Evolutionary conservation across 2,888 invertebrate species (phyloP), one percentile per base, ranked within the genome.

Genomic region (Parnassius glacialis): DNA sequence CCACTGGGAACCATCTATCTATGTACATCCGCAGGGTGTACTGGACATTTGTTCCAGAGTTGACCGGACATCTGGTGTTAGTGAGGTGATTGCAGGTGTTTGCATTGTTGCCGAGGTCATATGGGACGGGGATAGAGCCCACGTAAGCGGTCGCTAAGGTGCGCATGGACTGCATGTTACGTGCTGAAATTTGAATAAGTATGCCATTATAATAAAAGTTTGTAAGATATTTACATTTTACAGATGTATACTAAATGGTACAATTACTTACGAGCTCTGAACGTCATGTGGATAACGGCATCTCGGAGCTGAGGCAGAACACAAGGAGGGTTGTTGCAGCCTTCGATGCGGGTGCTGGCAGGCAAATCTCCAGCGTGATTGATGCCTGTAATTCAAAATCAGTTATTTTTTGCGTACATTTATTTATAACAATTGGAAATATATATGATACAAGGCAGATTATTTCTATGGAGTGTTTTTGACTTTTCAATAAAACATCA

Each of bases 31-130:
- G 67, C 2, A 83, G 69, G 0, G 69, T 71, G 66, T 83, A 84
- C 13, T 66, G 50, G 0, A 81, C 59, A 9, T 79, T 64, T 52
- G 80, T 79, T 0, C 68, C 75, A 42, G 67, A 61, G 41, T 73
- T 54, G 10, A 84, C 65, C 0, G 84, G 84, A 62, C 84, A 84
- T 71, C 73, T 75, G 11, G 79, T 68, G 71, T 81, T 81, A 41
- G 68, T 68, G 9, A 84, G 65, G 74, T 72, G 78, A 71, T 82
- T 78, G 71, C 83, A 83, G 41, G 84, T 80, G 47, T 66, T 47
- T 0, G 74, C 69, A 16, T 76, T 65, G 0, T 64, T 68, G 0
- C 62, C 70, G 16, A 84, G 72, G 52, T 66, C 64, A 61, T 82
- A 80, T 0, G 66, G 62, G 0, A 78, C 53, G 1, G 73, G 72